phyloP scores from a whole-genome alignment of 2,797 vertebrate species.

The Sebastes umbrosus region DNA sequence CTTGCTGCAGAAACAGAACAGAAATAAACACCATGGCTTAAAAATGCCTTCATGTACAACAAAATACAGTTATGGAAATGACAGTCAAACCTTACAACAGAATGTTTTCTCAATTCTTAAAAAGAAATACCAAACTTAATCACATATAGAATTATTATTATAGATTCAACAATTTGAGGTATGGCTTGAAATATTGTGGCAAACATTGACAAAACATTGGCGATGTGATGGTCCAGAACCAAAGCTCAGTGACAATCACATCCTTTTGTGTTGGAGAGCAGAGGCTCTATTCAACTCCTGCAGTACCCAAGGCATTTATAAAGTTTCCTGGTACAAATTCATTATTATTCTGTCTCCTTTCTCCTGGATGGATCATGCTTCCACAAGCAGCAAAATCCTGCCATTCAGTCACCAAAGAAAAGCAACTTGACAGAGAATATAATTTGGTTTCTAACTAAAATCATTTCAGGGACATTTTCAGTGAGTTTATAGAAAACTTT shows the following conservation, averaged over 20 bases:
- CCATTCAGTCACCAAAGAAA: neutral
- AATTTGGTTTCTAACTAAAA: neutral
- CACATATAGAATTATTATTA: neutral
- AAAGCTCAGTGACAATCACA: neutral
- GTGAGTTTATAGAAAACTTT: neutral
- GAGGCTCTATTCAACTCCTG: neutral
- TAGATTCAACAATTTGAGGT: neutral
- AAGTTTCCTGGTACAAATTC: slow-evolving; percentile 3
- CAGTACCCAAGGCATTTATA: neutral
- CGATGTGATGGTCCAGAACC: neutral
- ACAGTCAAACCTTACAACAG: neutral
- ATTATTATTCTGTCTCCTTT: neutral
- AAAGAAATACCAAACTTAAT: neutral
- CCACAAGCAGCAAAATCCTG: neutral
- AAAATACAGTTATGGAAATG: neutral
- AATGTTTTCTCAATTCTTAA: neutral
- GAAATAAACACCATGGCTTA: neutral
- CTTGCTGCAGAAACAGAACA: slow-evolving; percentile 86
- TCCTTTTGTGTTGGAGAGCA: neutral
- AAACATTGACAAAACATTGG: neutral
- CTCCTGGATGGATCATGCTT: neutral
- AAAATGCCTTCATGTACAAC: neutral
- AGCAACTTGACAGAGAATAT: neutral
- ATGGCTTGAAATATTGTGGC: neutral
- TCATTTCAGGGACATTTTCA: neutral